Evolutionary conservation across 2,797 vertebrate genomes (phyloP).

Genomic region (Echiichthys vipera): DNA sequence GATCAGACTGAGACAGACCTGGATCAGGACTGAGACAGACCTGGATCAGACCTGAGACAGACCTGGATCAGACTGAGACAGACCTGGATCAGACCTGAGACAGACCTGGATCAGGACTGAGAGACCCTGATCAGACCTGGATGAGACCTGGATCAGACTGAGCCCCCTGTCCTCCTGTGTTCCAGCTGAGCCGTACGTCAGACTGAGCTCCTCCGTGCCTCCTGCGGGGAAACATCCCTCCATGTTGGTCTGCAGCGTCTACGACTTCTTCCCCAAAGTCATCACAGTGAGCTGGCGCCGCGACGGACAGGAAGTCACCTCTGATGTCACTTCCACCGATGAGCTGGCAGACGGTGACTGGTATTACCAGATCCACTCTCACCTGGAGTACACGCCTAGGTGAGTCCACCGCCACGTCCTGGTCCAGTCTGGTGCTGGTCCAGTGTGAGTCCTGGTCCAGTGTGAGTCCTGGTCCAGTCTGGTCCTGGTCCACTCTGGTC

Average conservation of each 20-base stretch:
- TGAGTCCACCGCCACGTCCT: slow-evolving; percentile 2
- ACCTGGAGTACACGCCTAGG: slow-evolving; percentile 80
- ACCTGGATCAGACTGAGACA: no score
- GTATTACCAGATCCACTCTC: slow-evolving; percentile 83
- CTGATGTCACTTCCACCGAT: slow-evolving; percentile 53
- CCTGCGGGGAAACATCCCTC: slow-evolving; percentile 11
- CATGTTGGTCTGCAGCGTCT: slow-evolving; percentile 69
- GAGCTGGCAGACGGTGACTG: slow-evolving; percentile 80
- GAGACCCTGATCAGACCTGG: no score
- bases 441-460: no score
- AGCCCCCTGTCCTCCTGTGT: no score
- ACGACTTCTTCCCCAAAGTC: slow-evolving; percentile 55
- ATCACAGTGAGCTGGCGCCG: slow-evolving; percentile 49
- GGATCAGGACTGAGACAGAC: no score
- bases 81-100: no score
- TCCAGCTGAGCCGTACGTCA: slow-evolving; percentile 14
- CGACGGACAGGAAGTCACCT: slow-evolving; percentile 43
- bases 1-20: no score
- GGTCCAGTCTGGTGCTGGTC: background rate
- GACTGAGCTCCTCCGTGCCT: background rate
- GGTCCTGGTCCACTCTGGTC: background rate
- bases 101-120: no score
- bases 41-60: no score
- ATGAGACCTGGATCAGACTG: no score
- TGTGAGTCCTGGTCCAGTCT: no score